A percentile compares a stretch with the other conserved stretches of the same genome.
Evolutionary conservation across 2,797 vertebrate species (phyloP).

Genomic region (Otolemur crassicaudatus): DNA sequence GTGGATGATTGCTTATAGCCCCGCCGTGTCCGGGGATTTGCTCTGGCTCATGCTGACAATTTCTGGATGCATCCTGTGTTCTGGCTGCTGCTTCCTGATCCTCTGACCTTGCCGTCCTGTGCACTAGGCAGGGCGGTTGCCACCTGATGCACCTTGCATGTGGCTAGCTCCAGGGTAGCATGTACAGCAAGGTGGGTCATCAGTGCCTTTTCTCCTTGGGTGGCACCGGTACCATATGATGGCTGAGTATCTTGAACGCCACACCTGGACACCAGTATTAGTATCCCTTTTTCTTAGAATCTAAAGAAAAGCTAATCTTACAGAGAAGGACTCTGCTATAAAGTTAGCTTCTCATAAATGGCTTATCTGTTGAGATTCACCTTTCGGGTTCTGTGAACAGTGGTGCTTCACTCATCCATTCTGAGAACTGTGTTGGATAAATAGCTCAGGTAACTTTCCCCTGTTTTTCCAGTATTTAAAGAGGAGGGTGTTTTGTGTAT

Average conservation of each 20-base stretch:
- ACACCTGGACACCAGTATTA: neutral
- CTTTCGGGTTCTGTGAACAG: neutral
- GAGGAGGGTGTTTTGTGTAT: neutral
- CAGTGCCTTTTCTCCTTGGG: too few relatives aligned
- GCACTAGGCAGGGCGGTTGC: too few relatives aligned
- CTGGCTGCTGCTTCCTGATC: neutral
- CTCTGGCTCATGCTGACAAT: neutral
- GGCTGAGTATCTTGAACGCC: neutral
- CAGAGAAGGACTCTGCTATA: neutral
- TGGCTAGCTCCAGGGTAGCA: neutral
- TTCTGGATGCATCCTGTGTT: neutral
- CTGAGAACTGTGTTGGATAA: neutral
- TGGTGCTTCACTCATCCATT: neutral
- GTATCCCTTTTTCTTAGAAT: neutral
- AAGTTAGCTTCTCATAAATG: neutral
- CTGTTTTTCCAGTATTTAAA: neutral
- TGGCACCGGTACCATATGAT: too few relatives aligned
- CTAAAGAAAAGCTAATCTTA: neutral
- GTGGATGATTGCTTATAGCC: accelerated
- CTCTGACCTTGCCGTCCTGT: neutral
- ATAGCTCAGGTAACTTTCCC: neutral
- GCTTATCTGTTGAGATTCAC: neutral
- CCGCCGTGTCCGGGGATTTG: neutral
- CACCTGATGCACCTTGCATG: neutral
- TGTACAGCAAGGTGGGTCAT: accelerated